Conservation (phyloP, 2,113 vertebrate genomes). For the Scolopax mira region DNA sequence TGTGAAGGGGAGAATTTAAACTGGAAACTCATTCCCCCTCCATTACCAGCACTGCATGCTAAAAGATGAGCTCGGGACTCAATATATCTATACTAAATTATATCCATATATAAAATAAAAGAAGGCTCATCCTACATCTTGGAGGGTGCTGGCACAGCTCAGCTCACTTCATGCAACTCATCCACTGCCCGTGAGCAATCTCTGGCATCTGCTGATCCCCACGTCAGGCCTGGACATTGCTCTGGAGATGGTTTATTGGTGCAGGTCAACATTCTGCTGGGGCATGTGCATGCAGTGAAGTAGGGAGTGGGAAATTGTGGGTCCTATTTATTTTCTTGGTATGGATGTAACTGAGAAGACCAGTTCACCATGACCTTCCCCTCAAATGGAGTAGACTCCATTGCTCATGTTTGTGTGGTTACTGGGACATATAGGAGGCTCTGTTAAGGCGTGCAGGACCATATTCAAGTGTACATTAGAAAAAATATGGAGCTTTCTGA, state of each 20-base stretch:
- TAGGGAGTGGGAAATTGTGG: neutral
- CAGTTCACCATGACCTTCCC: neutral
- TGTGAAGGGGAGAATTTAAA: neutral
- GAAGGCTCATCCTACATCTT: neutral
- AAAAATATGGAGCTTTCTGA: neutral
- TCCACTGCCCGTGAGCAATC: neutral
- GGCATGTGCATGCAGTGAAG: neutral
- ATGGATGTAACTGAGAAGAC: neutral
- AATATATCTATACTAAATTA: neutral
- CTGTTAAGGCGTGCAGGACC: neutral
- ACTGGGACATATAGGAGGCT: neutral
- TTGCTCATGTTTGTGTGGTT: neutral
- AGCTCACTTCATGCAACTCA: neutral
- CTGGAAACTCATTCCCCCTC: neutral
- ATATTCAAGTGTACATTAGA: neutral
- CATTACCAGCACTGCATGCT: neutral
- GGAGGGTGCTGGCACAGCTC: neutral
- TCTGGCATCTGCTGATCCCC: neutral
- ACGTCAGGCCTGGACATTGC: neutral
- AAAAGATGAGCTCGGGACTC: neutral
- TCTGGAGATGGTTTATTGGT: neutral
- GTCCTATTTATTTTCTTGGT: neutral
- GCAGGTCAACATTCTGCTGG: neutral
- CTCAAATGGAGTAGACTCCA: neutral
- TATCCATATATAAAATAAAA: neutral